phyloP scores from a whole-genome alignment of 2,797 vertebrate species.

The Eupleurogrammus muticus region DNA sequence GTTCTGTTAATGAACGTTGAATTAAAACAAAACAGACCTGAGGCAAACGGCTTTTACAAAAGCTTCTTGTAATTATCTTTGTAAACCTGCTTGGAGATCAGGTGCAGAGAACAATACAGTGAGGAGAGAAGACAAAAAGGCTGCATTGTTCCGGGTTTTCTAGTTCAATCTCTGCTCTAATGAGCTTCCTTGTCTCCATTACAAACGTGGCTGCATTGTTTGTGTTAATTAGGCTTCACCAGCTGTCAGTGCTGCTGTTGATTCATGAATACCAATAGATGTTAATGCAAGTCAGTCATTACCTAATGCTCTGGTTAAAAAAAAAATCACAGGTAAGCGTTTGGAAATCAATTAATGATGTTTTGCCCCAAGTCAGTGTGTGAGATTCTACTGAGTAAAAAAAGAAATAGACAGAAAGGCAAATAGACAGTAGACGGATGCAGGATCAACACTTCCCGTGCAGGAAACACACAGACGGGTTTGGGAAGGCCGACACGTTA shows the following conservation, averaged over 20 bases:
- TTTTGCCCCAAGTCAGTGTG: slow-evolving; percentile 33
- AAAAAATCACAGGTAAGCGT: slow-evolving; percentile 9
- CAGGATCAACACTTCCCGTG: slow-evolving; percentile 26
- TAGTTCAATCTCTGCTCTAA: slow-evolving; percentile 14
- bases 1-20: slow-evolving; percentile 8
- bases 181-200: slow-evolving; percentile 23
- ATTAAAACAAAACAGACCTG: slow-evolving; percentile 32
- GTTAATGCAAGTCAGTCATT: slow-evolving; percentile 30
- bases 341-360: neutral
- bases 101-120: neutral
- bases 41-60: slow-evolving; percentile 19
- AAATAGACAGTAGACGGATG: slow-evolving; percentile 24
- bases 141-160: neutral
- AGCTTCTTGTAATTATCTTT: neutral
- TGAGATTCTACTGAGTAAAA: slow-evolving; percentile 5
- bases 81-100: neutral
- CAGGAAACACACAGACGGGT: slow-evolving; percentile 17
- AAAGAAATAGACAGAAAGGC: slow-evolving; percentile 15
- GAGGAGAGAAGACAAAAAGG: neutral
- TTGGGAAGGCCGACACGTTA: slow-evolving; percentile 19
- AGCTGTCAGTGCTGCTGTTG: slow-evolving; percentile 49
- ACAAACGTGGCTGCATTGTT: slow-evolving; percentile 25
- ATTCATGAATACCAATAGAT: slow-evolving; percentile 39
- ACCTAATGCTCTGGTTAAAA: neutral
- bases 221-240: slow-evolving; percentile 42